phyloP scores from a whole-genome alignment of 2,113 vertebrate species.

The Pachypanchax playfairii region DNA sequence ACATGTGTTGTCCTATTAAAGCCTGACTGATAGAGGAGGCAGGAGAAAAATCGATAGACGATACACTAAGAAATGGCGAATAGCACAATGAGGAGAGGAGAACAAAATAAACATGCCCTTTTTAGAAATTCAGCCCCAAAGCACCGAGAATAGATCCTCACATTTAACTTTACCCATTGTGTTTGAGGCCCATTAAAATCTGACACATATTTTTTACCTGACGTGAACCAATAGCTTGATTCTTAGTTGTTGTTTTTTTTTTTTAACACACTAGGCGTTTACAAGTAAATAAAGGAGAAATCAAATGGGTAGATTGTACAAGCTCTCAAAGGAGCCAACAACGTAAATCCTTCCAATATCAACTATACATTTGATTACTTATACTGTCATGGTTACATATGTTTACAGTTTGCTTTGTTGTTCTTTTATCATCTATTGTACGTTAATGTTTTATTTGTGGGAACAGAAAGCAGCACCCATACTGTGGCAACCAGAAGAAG shows the following conservation, averaged over 20 bases:
- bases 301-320: too few relatives aligned
- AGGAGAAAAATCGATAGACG: slow-evolving; percentile 72
- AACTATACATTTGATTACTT: not conserved
- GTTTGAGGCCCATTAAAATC: slow-evolving; percentile 72
- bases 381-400: not conserved
- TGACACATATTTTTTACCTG: slow-evolving; percentile 72
- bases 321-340: too few relatives aligned
- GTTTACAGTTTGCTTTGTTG: not conserved
- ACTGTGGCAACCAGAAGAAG: slow-evolving; percentile 13
- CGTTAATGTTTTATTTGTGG: slow-evolving; percentile 26
- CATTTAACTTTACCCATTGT: slow-evolving; percentile 67
- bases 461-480: slow-evolving; percentile 9
- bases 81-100: slow-evolving; percentile 44
- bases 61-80: slow-evolving; percentile 59
- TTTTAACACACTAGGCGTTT: slow-evolving; percentile 10
- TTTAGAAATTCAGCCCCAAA: slow-evolving; percentile 66
- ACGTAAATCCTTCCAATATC: too few relatives aligned
- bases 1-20: slow-evolving; percentile 76
- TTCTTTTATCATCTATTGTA: slow-evolving; percentile 1
- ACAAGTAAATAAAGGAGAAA: slow-evolving; percentile 13
- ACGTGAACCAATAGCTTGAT: slow-evolving; percentile 51
- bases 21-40: slow-evolving; percentile 71
- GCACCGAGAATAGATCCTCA: slow-evolving; percentile 56
- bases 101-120: slow-evolving; percentile 70
- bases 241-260: too few relatives aligned